phyloP scores from a whole-genome alignment of 2,888 invertebrate genomes.

The Protonemura montana region DNA sequence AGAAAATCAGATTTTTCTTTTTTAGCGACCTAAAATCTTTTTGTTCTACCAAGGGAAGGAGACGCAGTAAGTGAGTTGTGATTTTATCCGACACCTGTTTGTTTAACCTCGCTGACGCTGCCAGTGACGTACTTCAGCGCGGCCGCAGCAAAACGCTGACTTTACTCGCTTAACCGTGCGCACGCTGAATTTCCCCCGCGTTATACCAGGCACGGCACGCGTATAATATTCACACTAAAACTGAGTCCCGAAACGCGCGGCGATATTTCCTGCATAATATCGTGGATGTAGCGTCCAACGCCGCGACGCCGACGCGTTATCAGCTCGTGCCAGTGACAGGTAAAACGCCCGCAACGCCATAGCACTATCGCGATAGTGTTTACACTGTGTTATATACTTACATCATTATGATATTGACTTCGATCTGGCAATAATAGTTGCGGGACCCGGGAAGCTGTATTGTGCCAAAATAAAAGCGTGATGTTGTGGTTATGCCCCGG shows the following conservation, averaged over 20 bases:
- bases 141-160: background rate
- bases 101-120: background rate
- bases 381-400: background rate
- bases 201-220: background rate
- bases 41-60: background rate
- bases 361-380: background rate
- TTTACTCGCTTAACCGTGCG: background rate
- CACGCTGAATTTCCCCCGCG: background rate
- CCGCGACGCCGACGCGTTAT: background rate
- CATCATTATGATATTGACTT: constrained; percentile 23
- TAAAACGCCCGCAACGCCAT: background rate
- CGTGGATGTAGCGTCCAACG: background rate
- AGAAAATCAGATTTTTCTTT: too few species aligned
- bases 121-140: background rate
- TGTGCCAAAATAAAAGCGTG: background rate
- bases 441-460: background rate
- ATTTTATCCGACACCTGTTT: background rate
- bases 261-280: background rate
- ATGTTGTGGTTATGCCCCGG: background rate
- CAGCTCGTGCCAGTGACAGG: constrained; percentile 7
- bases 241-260: background rate
- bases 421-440: background rate
- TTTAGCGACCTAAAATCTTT: too few species aligned
- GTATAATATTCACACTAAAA: constrained; percentile 7
- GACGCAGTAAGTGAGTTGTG: background rate